A percentile compares a stretch with the other conserved stretches of the same genome.
These are phyloP conservation scores for Tromatobia lineatoria DNA, from an alignment of 2,888 invertebrate genomes.

Conservation along the genomic window DNA sequence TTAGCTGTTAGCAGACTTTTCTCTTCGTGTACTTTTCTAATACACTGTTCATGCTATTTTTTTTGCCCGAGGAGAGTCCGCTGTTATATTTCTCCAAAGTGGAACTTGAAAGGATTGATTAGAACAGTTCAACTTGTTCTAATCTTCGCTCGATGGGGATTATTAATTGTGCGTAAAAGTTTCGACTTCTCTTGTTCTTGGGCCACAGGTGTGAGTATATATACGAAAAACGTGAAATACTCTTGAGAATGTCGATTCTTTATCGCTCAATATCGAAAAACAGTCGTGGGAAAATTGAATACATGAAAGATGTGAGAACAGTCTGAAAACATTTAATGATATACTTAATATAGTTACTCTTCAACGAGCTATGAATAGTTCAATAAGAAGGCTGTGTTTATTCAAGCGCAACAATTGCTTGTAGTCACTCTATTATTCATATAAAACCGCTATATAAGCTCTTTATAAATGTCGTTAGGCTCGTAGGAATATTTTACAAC, in stretches of 20 bases:
- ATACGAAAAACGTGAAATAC: neutral
- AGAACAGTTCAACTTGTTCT: too few species aligned
- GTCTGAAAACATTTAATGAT: neutral
- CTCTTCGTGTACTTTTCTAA: too few species aligned
- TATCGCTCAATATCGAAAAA: constrained; percentile 16
- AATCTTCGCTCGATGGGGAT: constrained; percentile 7
- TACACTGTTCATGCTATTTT: too few species aligned
- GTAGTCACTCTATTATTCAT: neutral
- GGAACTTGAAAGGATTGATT: too few species aligned
- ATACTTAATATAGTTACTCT: neutral
- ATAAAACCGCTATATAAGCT: neutral
- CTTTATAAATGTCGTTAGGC: neutral
- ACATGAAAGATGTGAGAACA: neutral
- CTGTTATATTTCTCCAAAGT: too few species aligned
- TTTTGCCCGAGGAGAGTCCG: too few species aligned
- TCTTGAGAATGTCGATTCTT: constrained; percentile 3
- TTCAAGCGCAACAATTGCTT: neutral
- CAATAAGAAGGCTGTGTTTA: neutral
- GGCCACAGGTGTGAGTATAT: neutral
- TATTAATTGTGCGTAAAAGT: constrained; percentile 32
- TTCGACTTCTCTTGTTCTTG: neutral
- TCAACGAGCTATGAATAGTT: neutral
- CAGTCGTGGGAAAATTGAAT: neutral
- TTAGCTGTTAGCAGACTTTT: too few species aligned
- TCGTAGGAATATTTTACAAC: neutral